phyloP scores from a whole-genome alignment of 2,113 vertebrate genomes.

The Mystacornis crossleyi region DNA sequence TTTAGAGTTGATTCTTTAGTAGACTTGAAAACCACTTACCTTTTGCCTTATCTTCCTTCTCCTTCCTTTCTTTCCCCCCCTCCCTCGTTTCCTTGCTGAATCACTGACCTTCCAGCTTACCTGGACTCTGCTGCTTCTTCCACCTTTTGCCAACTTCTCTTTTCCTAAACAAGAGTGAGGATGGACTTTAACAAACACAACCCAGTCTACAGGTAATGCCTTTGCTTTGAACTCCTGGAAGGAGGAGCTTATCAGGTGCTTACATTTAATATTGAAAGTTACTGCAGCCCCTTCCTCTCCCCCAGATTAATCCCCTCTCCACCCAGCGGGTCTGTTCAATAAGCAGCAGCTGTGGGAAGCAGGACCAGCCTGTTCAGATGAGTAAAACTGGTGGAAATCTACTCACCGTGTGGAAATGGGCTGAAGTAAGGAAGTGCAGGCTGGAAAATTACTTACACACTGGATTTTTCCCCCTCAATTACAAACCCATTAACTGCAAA shows the following conservation, averaged over 20 bases:
- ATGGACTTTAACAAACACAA: conserved; percentile 45
- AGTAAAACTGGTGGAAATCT: neutral
- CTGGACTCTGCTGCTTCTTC: conserved; percentile 64
- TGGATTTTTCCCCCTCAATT: neutral
- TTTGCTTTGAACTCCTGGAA: neutral
- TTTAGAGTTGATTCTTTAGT: neutral
- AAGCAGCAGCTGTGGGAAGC: neutral
- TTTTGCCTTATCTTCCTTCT: conserved; percentile 25
- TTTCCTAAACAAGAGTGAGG: conserved; percentile 54
- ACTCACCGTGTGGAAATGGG: neutral
- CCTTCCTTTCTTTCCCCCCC: neutral
- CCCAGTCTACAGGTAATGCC: conserved; percentile 62
- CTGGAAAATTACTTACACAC: neutral
- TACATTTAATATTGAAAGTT: neutral
- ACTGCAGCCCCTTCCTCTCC: neutral
- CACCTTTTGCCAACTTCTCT: conserved; percentile 51
- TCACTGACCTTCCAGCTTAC: conserved; percentile 38
- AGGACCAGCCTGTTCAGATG: neutral
- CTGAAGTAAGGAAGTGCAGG: neutral
- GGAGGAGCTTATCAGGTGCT: neutral
- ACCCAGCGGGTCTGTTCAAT: neutral
- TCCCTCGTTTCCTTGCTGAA: conserved; percentile 10
- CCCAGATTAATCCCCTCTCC: neutral
- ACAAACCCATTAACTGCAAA: conserved; percentile 11
- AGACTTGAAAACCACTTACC: neutral